Conservation (phyloP, 2,113 vertebrate genomes). For the Haplochromis vanheusdeni region DNA sequence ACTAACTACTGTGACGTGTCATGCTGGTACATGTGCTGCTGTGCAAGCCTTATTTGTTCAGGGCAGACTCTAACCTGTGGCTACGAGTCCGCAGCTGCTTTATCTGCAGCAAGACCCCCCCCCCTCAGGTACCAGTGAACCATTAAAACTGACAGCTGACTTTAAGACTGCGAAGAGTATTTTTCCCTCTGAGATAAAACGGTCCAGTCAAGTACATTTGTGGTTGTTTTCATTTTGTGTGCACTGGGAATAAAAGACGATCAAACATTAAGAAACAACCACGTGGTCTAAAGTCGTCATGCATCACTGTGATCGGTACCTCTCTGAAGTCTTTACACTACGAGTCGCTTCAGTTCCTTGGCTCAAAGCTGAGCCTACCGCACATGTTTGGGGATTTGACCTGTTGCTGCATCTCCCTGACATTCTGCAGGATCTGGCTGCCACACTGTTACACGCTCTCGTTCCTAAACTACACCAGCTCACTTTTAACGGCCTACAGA, state of each 20-base stretch:
- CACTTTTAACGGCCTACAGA: not conserved
- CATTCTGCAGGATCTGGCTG: not conserved
- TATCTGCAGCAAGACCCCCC: not conserved
- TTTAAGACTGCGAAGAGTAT: not conserved
- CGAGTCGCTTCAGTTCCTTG: not conserved
- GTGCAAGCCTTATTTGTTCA: not conserved
- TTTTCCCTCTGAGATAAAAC: not conserved
- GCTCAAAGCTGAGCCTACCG: not conserved
- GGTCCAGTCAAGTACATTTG: not conserved
- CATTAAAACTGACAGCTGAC: not conserved
- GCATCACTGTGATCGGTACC: accelerated
- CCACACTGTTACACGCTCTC: not conserved
- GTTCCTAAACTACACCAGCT: not conserved
- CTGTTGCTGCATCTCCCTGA: not conserved
- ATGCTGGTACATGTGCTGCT: not conserved
- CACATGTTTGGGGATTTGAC: not conserved
- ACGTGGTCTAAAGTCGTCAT: accelerated
- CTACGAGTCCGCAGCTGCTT: not conserved
- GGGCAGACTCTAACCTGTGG: constrained; percentile 6
- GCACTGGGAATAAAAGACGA: not conserved
- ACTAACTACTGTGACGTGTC: not conserved
- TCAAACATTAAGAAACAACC: not conserved
- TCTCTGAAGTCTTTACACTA: not conserved
- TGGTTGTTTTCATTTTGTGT: not conserved
- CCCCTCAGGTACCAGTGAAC: not conserved